Evolutionary conservation across 2,888 invertebrate genomes (phyloP).

Genomic region (Tetranychus truncatus): DNA sequence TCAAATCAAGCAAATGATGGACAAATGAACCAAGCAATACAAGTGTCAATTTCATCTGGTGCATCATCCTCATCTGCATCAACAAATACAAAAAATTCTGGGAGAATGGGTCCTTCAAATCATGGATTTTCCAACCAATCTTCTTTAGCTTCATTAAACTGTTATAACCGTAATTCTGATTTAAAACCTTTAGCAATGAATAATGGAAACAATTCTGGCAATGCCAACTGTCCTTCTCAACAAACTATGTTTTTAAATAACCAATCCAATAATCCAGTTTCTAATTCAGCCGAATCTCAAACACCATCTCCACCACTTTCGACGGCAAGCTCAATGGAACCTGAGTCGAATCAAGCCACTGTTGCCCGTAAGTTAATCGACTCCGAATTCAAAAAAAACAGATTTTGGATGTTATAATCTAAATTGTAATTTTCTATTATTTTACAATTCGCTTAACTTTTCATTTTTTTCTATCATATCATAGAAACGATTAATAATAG

Average conservation of each 20-base stretch:
- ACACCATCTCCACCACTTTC: constrained; percentile 15
- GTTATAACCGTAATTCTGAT: not conserved
- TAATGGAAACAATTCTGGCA: not conserved
- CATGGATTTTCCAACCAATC: not conserved
- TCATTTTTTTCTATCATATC: not conserved
- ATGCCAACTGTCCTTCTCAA: not conserved
- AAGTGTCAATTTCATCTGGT: constrained; percentile 3
- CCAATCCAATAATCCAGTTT: not conserved
- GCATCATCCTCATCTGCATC: not conserved
- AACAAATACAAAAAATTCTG: not conserved
- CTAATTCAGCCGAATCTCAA: constrained; percentile 14
- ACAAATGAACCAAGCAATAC: constrained; percentile 12
- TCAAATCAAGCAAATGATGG: not conserved
- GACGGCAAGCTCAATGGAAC: constrained; percentile 14
- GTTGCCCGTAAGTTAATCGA: constrained; percentile 1
- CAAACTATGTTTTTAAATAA: not conserved
- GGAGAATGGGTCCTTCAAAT: not conserved
- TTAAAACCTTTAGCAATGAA: not conserved
- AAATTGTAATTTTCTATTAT: too few relatives aligned
- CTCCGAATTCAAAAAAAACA: not conserved
- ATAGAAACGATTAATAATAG: constrained; percentile 64
- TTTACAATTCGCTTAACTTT: not conserved
- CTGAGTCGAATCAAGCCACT: constrained; percentile 15
- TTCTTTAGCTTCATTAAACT: not conserved
- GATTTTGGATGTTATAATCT: too few relatives aligned